Conservation (phyloP, 2,797 vertebrate genomes). For the Lindbergichthys nudifrons region DNA sequence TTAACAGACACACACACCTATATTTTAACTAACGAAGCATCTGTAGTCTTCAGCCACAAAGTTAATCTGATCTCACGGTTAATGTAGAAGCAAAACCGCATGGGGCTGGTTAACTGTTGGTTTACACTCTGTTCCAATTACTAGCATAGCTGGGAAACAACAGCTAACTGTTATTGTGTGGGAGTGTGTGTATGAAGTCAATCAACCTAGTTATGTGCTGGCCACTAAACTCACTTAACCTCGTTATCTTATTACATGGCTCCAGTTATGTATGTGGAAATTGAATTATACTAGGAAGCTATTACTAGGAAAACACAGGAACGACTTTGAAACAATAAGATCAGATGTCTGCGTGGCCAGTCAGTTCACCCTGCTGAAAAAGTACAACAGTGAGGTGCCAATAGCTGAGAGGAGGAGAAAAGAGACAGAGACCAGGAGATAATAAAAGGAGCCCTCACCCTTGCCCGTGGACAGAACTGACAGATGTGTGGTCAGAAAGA, state of each 20-base stretch:
- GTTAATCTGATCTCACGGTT: conserved; percentile 85
- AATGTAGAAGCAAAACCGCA: conserved; percentile 82
- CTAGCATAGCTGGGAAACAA: conserved; percentile 73
- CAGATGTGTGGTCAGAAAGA: conserved; percentile 35
- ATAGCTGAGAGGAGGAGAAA: conserved; percentile 1
- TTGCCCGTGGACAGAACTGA: conserved; percentile 18
- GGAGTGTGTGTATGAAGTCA: conserved; percentile 72
- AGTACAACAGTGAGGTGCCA: conserved; percentile 37
- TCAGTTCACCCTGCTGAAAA: conserved; percentile 25
- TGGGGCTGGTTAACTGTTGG: conserved; percentile 82
- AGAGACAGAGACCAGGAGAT: conserved; percentile 21
- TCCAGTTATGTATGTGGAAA: conserved; percentile 69
- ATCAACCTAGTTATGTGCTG: conserved; percentile 71
- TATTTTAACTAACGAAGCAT: conserved; percentile 71
- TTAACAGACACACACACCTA: conserved; percentile 49
- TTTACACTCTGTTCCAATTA: conserved; percentile 82
- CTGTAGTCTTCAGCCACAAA: conserved; percentile 68
- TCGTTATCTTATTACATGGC: conserved; percentile 72
- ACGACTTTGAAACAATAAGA: conserved; percentile 64
- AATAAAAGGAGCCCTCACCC: conserved; percentile 26
- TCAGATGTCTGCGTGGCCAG: conserved; percentile 49
- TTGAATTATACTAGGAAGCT: conserved; percentile 70
- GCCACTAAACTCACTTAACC: conserved; percentile 78
- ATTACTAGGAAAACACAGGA: conserved; percentile 67
- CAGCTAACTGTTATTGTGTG: conserved; percentile 70